Evolutionary conservation across 2,113 vertebrate genomes (phyloP).

Genomic region (Vireo altiloquus): DNA sequence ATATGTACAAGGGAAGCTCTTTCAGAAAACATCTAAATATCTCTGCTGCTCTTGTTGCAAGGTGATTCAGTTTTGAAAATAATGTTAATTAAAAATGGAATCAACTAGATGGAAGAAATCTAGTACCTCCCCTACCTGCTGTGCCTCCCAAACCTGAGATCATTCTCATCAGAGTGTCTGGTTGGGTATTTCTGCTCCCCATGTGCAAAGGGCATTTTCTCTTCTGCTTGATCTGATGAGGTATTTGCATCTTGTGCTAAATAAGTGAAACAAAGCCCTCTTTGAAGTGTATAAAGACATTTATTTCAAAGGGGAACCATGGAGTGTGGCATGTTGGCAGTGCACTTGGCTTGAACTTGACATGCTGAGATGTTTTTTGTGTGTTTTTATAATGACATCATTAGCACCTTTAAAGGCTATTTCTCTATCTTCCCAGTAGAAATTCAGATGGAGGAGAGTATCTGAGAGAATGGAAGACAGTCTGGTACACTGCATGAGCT

Average conservation of each 20-base stretch:
- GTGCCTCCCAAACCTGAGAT: not conserved
- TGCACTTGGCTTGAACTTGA: slow-evolving; percentile 24
- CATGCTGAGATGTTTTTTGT: slow-evolving; percentile 1
- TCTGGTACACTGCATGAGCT: not conserved
- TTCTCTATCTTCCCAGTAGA: not conserved
- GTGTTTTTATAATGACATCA: slow-evolving; percentile 13
- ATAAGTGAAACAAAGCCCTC: slow-evolving; percentile 38
- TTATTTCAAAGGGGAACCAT: slow-evolving; percentile 42
- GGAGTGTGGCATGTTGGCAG: slow-evolving; percentile 34
- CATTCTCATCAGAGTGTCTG: not conserved
- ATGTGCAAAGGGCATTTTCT: not conserved
- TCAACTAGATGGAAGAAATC: not conserved
- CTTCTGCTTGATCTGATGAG: not conserved
- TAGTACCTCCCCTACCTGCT: not conserved
- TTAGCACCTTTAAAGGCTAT: not conserved
- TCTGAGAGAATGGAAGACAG: not conserved
- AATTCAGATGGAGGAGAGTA: not conserved
- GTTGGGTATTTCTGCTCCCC: not conserved
- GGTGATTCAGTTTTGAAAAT: not conserved
- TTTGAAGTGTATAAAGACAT: slow-evolving; percentile 52
- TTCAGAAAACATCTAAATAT: not conserved
- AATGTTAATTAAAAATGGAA: not conserved
- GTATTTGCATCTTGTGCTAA: slow-evolving; percentile 43
- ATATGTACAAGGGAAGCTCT: not conserved
- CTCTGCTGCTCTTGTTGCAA: not conserved